Percentiles rank a stretch among this genome's conserved stretches.
These are phyloP conservation scores for Otolemur garnettii DNA, from an alignment of 2,113 vertebrate species.

Conservation along the genomic window DNA sequence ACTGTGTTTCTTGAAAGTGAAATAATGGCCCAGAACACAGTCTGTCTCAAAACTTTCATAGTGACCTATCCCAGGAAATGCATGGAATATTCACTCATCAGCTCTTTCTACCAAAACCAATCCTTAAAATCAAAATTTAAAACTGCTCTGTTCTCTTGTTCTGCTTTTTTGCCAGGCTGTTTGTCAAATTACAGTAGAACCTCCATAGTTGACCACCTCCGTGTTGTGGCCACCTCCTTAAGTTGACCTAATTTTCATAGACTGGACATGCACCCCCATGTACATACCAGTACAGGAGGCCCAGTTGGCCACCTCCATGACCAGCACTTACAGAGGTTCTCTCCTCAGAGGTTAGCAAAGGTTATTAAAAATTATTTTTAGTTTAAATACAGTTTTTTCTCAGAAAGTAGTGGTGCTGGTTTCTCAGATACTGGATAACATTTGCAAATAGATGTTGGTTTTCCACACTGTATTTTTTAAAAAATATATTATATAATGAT, in stretches of 20 bases:
- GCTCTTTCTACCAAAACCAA: neutral
- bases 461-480: conserved; percentile 62
- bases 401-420: neutral
- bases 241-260: too few relatives aligned
- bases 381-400: neutral
- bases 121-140: conserved; percentile 21
- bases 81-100: neutral
- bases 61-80: neutral
- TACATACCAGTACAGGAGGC: too few relatives aligned
- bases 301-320: too few relatives aligned
- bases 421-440: conserved; percentile 40
- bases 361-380: neutral
- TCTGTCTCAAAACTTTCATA: too few relatives aligned
- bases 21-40: too few relatives aligned
- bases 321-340: too few relatives aligned
- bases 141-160: neutral
- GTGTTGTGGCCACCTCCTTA: too few relatives aligned
- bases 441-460: conserved; percentile 25
- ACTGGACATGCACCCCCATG: too few relatives aligned
- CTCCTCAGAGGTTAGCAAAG: neutral
- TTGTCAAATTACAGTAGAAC: neutral
- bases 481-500: conserved; percentile 36
- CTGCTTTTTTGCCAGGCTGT: neutral
- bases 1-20: too few relatives aligned
- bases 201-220: too few relatives aligned